Percentiles rank a stretch among this genome's conserved stretches.
Conservation (phyloP, 1,140 invertebrate genomes). For the Drosophila pandora region DNA sequence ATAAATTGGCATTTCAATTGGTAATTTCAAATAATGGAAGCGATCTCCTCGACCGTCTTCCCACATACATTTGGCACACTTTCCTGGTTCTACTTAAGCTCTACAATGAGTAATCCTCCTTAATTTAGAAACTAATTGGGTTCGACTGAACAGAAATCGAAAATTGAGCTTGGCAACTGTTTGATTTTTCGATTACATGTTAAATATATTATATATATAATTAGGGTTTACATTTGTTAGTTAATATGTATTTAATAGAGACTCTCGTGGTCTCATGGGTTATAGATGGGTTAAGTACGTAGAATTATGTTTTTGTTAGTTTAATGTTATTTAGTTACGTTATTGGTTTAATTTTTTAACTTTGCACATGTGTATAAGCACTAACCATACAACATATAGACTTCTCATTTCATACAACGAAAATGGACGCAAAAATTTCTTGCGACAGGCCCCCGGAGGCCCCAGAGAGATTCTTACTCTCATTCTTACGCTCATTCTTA, state of each 20-base stretch:
- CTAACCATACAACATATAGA: no score
- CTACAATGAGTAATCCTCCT: slow-evolving; percentile 12
- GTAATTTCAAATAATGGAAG: slow-evolving; percentile 24
- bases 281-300: slow-evolving; percentile 51
- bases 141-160: slow-evolving; percentile 13
- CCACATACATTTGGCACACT: slow-evolving; percentile 47
- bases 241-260: slow-evolving; percentile 14
- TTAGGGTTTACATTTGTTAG: slow-evolving; percentile 23
- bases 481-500: no score
- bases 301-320: slow-evolving; percentile 19
- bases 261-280: slow-evolving; percentile 12
- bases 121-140: slow-evolving; percentile 20
- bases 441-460: no score
- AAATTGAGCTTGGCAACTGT: slow-evolving; percentile 48
- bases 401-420: no score
- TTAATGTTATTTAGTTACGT: slow-evolving; percentile 33
- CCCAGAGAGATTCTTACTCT: no score
- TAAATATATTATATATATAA: background rate
- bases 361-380: slow-evolving; percentile 28
- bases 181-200: slow-evolving; percentile 21
- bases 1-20: slow-evolving; percentile 41
- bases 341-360: slow-evolving; percentile 31
- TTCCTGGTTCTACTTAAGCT: slow-evolving; percentile 45
- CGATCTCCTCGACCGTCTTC: slow-evolving; percentile 6
- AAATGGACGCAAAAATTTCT: no score